phyloP scores from a whole-genome alignment of 2,797 vertebrate species.

The Taenioides sp. region DNA sequence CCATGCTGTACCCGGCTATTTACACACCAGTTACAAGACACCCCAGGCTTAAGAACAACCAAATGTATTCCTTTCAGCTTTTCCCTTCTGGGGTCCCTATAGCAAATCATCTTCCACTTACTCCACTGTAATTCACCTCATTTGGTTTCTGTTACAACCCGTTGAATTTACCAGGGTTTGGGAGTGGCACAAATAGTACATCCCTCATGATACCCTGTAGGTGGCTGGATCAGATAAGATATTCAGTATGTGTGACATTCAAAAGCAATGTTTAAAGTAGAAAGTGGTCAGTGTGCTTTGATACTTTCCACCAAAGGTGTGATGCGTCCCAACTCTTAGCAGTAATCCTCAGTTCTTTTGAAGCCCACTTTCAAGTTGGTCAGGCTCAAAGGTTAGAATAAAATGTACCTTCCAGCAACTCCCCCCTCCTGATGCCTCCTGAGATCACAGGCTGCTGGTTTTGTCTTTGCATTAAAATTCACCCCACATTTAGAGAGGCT shows the following conservation, averaged over 20 bases:
- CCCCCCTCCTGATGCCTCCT: constrained; percentile 72
- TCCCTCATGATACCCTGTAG: not conserved
- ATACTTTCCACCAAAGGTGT: constrained; percentile 50
- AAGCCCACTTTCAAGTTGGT: constrained; percentile 77
- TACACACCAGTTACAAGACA: constrained; percentile 58
- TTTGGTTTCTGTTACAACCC: not conserved
- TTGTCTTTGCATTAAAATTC: constrained; percentile 80
- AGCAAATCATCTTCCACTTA: not conserved
- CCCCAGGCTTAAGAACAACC: constrained; percentile 31
- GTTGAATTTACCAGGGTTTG: not conserved
- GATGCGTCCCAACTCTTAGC: constrained; percentile 57
- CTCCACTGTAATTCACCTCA: not conserved
- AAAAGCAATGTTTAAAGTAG: constrained; percentile 38
- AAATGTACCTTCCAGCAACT: constrained; percentile 77
- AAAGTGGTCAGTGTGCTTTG: constrained; percentile 61
- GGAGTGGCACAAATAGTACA: not conserved
- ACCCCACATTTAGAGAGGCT: constrained; percentile 64
- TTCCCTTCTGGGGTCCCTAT: not conserved
- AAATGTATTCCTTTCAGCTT: not conserved
- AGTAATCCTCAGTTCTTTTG: constrained; percentile 73
- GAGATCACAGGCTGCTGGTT: constrained; percentile 79
- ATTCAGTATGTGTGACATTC: constrained; percentile 27
- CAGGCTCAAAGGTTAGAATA: constrained; percentile 72
- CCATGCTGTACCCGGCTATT: constrained; percentile 57
- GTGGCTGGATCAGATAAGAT: constrained; percentile 24